phyloP scores from a whole-genome alignment of 2,888 invertebrate genomes.

The Rhagophthalmus giganteus region DNA sequence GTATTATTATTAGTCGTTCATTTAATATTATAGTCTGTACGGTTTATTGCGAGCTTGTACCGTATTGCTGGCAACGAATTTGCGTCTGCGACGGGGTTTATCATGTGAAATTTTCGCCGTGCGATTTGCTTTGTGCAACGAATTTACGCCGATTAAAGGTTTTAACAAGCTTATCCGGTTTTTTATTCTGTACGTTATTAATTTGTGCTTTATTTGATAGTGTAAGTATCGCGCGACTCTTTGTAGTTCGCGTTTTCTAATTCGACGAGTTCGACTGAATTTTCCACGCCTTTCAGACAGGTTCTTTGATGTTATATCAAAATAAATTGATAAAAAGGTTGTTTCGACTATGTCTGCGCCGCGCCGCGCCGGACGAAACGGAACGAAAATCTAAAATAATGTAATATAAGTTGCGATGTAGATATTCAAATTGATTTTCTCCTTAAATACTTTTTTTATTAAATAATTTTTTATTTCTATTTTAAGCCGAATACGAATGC shows the following conservation, averaged over 20 bases:
- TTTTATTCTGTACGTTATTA: conserved; percentile 39
- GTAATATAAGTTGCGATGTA: conserved; percentile 12
- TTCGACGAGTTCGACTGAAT: conserved; percentile 41
- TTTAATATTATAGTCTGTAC: background rate
- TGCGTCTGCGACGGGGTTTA: conserved; percentile 30
- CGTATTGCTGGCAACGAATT: conserved; percentile 35
- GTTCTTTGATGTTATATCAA: conserved; percentile 29
- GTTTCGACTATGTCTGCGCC: conserved; percentile 21
- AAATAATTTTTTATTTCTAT: conserved; percentile 27
- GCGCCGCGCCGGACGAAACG: conserved; percentile 5
- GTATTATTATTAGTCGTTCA: too few species aligned
- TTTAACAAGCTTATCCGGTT: conserved; percentile 40
- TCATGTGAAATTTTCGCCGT: conserved; percentile 38
- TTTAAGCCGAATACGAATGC: conserved; percentile 3
- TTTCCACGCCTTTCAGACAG: conserved; percentile 28
- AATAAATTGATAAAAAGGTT: conserved; percentile 26
- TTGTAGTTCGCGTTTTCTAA: conserved; percentile 42
- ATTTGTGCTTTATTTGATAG: conserved; percentile 41
- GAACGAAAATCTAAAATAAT: conserved; percentile 22
- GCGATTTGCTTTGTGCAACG: conserved; percentile 49
- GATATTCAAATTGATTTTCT: conserved; percentile 28
- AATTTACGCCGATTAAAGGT: conserved; percentile 45
- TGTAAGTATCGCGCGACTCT: conserved; percentile 35
- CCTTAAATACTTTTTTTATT: conserved; percentile 24
- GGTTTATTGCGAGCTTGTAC: conserved; percentile 5